Evolutionary conservation across 2,797 vertebrate genomes (phyloP).

Genomic region (Epinephelus awoara): DNA sequence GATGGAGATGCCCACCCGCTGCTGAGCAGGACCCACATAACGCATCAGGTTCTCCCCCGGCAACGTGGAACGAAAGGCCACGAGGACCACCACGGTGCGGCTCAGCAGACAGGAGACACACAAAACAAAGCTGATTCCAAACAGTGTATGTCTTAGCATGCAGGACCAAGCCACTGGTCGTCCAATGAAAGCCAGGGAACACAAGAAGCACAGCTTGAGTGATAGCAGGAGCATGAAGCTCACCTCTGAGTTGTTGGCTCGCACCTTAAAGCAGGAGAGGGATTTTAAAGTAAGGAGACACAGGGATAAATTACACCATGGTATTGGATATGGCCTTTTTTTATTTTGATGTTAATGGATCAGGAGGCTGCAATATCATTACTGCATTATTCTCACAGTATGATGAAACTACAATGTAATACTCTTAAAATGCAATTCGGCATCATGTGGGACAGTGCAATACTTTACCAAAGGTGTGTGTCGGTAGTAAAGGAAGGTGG

Average conservation of each 20-base stretch:
- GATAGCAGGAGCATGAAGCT: slow-evolving; percentile 71
- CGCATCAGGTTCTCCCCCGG: slow-evolving; percentile 65
- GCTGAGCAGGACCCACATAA: slow-evolving; percentile 72
- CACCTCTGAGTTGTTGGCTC: slow-evolving; percentile 71
- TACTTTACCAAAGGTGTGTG: slow-evolving; percentile 56
- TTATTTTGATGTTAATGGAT: slow-evolving; percentile 11
- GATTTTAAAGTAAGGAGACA: neutral
- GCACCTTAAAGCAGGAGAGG: slow-evolving; percentile 34
- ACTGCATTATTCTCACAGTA: neutral
- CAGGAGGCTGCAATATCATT: slow-evolving; percentile 4
- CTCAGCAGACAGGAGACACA: slow-evolving; percentile 76
- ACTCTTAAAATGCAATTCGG: slow-evolving; percentile 7
- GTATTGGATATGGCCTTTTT: neutral
- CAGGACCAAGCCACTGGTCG: too few species aligned
- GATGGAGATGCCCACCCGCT: slow-evolving; percentile 63
- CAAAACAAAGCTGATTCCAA: slow-evolving; percentile 73
- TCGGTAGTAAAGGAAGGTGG: slow-evolving; percentile 52
- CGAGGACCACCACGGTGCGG: slow-evolving; percentile 68
- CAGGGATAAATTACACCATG: neutral
- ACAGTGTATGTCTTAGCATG: slow-evolving; percentile 38
- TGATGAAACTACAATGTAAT: slow-evolving; percentile 16
- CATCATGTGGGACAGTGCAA: neutral
- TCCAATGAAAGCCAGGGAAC: too few species aligned
- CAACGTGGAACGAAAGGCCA: slow-evolving; percentile 68
- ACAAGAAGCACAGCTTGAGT: slow-evolving; percentile 66